A percentile compares a stretch with the other conserved stretches of the same genome.
Evolutionary conservation across 1,140 invertebrate species (phyloP).

Genomic region (Carcinoscorpius rotundicauda): DNA sequence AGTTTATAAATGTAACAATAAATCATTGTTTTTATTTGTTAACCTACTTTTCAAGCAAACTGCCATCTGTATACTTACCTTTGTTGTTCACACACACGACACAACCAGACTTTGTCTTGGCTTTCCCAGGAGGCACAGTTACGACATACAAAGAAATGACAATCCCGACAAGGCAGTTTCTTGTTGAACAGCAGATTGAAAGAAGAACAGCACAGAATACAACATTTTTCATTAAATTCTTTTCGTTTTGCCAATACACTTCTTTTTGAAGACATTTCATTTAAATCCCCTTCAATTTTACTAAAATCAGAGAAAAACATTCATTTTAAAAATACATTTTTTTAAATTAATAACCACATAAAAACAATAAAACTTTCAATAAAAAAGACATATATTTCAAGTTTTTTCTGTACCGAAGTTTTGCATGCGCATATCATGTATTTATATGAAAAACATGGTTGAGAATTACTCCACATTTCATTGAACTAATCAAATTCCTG

Average conservation of each 20-base stretch:
- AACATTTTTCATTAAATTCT: slow-evolving; percentile 33
- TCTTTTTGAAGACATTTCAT: slow-evolving; percentile 27
- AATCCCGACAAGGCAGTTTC: slow-evolving; percentile 21
- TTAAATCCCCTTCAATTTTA: slow-evolving; percentile 30
- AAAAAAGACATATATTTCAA: no score
- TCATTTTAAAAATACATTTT: no score
- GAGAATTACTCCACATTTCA: no score
- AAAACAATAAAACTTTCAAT: no score
- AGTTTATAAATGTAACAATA: no score
- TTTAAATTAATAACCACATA: no score
- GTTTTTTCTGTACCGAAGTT: no score
- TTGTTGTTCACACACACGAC: slow-evolving; percentile 21
- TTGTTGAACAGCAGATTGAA: slow-evolving; percentile 27
- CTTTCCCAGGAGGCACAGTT: slow-evolving; percentile 22
- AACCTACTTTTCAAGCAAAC: no score
- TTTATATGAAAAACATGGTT: no score
- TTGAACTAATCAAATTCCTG: no score
- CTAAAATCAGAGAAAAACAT: slow-evolving; percentile 22
- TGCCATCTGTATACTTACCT: slow-evolving; percentile 4
- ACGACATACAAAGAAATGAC: slow-evolving; percentile 22
- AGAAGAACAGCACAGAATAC: slow-evolving; percentile 31
- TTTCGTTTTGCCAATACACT: slow-evolving; percentile 26
- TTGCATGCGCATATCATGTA: no score
- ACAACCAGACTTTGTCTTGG: slow-evolving; percentile 19
- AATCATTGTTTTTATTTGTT: no score